phyloP scores from a whole-genome alignment of 2,113 vertebrate genomes.

The Atherinomorus stipes region DNA sequence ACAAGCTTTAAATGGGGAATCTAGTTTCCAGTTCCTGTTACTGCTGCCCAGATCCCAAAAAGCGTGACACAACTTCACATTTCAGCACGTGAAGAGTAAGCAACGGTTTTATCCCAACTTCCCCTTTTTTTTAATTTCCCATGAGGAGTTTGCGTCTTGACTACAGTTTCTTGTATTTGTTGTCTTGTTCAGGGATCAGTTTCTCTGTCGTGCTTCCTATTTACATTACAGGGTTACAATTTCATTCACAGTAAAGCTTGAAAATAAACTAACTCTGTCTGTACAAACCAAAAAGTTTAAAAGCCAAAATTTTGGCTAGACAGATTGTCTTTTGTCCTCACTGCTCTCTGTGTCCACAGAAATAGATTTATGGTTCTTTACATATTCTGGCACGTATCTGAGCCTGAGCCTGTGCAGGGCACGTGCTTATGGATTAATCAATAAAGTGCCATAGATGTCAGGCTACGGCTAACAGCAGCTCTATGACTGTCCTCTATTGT shows the following conservation, averaged over 20 bases:
- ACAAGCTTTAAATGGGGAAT: constrained; percentile 31
- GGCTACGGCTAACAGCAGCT: constrained; percentile 53
- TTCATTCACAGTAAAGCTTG: not conserved
- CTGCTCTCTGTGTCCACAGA: not conserved
- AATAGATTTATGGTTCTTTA: constrained; percentile 44
- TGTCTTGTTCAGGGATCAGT: constrained; percentile 26
- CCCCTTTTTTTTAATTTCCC: constrained; percentile 14
- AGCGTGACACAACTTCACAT: constrained; percentile 34
- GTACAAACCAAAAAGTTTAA: not conserved
- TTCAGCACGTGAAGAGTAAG: constrained; percentile 31
- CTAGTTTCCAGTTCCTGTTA: constrained; percentile 28
- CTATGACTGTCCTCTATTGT: constrained; percentile 20
- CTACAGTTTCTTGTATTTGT: constrained; percentile 21
- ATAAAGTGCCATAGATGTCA: constrained; percentile 57
- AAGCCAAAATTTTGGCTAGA: not conserved
- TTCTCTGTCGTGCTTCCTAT: constrained; percentile 34
- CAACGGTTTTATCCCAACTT: constrained; percentile 31
- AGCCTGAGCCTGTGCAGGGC: constrained; percentile 28
- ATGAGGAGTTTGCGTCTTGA: constrained; percentile 11
- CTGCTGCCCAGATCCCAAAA: constrained; percentile 29
- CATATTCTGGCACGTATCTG: constrained; percentile 34
- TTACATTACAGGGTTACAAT: constrained; percentile 12
- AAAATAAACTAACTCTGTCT: not conserved
- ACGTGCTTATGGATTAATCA: constrained; percentile 72
- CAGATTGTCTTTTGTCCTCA: constrained; percentile 3